These are phyloP conservation scores for Hetaerina americana DNA, from an alignment of 1,140 invertebrate species.

Conservation along the genomic window DNA sequence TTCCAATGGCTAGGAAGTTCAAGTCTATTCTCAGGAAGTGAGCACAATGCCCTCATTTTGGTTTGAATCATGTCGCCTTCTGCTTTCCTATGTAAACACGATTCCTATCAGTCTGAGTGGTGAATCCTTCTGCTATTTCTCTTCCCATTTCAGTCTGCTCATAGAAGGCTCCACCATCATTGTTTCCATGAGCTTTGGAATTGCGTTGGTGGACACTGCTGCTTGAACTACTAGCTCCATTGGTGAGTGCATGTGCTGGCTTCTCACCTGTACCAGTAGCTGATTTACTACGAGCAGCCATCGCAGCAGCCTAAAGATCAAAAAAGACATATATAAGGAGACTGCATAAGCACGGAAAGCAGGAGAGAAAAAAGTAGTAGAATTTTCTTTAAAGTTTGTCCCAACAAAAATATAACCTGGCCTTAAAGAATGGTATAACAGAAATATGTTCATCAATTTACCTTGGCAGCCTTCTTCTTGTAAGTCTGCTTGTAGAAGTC, in stretches of 20 bases:
- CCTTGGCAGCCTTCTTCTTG: slow-evolving; percentile 20
- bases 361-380: no score
- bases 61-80: not conserved
- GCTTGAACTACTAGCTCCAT: not conserved
- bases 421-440: no score
- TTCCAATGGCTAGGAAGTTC: not conserved
- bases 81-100: not conserved
- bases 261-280: no score
- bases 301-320: not conserved
- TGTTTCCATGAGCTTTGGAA: not conserved
- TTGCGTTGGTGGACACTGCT: not conserved
- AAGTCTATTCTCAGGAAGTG: not conserved
- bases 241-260: no score
- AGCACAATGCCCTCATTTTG: not conserved
- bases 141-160: not conserved
- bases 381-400: no score
- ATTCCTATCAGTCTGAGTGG: not conserved
- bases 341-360: no score
- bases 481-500: slow-evolving; percentile 63
- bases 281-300: not conserved
- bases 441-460: no score
- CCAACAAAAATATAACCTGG: no score
- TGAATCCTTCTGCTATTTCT: not conserved
- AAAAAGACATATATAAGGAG: no score
- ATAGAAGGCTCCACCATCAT: not conserved